These are phyloP conservation scores for Pelecanus crispus DNA, from an alignment of 2,113 vertebrate genomes.

Conservation along the genomic window DNA sequence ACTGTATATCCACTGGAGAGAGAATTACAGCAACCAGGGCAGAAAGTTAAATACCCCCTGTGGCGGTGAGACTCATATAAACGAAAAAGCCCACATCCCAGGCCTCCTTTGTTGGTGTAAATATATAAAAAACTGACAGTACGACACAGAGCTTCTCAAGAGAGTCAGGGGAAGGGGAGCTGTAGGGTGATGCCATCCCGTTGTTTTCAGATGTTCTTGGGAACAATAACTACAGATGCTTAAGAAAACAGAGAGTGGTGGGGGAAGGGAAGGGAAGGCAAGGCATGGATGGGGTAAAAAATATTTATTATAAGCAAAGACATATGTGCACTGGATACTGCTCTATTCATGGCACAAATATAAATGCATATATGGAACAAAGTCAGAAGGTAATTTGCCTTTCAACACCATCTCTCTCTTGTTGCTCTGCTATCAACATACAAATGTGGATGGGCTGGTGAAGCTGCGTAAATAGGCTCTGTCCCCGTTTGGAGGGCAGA, in stretches of 20 bases:
- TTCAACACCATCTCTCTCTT: neutral
- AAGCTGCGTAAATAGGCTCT: neutral
- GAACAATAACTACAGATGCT: neutral
- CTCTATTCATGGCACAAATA: neutral
- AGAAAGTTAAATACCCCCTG: slow-evolving; percentile 70
- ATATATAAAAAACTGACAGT: slow-evolving; percentile 63
- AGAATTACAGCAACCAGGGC: slow-evolving; percentile 73
- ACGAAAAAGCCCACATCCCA: slow-evolving; percentile 34
- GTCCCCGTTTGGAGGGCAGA: neutral
- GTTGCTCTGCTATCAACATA: neutral
- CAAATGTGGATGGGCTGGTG: neutral
- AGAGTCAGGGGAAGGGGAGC: neutral
- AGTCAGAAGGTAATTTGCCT: slow-evolving; percentile 8
- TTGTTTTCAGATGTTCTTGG: neutral
- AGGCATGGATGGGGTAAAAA: neutral
- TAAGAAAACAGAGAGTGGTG: neutral
- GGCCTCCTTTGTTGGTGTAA: slow-evolving; percentile 26
- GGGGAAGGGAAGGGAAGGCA: neutral
- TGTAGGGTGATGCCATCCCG: slow-evolving; percentile 7
- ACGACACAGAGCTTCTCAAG: neutral
- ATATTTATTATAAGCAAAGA: neutral
- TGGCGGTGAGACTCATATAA: slow-evolving; percentile 64
- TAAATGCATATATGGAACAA: neutral
- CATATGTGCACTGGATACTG: neutral
- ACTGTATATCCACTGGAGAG: slow-evolving; percentile 69